phyloP scores from a whole-genome alignment of 2,797 vertebrate genomes.

The Anguilla obscura region DNA sequence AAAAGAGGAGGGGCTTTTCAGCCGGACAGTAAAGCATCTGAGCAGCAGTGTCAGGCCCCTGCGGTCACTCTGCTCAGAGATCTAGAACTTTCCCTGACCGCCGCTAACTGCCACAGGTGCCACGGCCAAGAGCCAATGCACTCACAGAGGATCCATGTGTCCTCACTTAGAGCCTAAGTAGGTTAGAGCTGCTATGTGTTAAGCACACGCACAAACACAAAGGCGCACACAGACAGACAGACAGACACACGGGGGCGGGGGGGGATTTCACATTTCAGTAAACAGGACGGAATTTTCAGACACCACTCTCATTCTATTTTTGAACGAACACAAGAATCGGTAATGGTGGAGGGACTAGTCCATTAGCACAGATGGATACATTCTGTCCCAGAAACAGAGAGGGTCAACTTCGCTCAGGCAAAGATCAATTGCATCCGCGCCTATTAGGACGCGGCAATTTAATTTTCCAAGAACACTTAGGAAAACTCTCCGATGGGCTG shows the following conservation, averaged over 20 bases:
- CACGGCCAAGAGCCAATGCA: not conserved
- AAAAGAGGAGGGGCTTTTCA: not conserved
- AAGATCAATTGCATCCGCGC: not conserved
- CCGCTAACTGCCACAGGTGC: not conserved
- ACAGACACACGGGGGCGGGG: not conserved
- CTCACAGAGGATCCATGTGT: not conserved
- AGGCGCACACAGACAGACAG: not conserved
- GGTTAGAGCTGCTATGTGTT: not conserved
- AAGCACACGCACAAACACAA: not conserved
- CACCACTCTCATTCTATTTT: not conserved
- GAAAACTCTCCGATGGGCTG: not conserved
- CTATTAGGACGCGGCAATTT: not conserved
- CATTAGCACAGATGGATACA: slow-evolving; percentile 1
- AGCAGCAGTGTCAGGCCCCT: not conserved
- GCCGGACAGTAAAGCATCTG: not conserved
- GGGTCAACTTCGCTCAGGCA: not conserved
- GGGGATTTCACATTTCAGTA: not conserved
- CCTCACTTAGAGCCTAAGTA: not conserved
- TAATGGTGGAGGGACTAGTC: not conserved
- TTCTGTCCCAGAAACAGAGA: not conserved
- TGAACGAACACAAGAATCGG: not conserved
- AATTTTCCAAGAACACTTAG: slow-evolving; percentile 4
- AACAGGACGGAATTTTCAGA: not conserved
- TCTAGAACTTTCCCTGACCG: not conserved
- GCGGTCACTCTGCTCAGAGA: not conserved